These are phyloP conservation scores for Drosophila histrio DNA, from an alignment of 2,888 invertebrate species.

Conservation along the genomic window DNA sequence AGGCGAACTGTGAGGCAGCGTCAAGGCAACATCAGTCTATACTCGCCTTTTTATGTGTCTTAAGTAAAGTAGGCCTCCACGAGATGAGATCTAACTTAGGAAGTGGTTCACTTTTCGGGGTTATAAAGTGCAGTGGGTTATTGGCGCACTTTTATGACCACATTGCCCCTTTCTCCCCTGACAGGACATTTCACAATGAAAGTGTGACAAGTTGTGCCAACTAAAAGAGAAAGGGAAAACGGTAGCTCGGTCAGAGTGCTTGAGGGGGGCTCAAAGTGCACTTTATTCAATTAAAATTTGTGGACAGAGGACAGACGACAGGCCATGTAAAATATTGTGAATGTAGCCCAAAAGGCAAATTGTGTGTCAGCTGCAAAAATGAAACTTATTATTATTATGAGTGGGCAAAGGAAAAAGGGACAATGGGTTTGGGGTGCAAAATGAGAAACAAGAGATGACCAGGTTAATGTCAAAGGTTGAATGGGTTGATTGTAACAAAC, in stretches of 20 bases:
- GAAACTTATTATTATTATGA: slow-evolving; percentile 74
- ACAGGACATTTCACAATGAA: slow-evolving; percentile 63
- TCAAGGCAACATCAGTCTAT: slow-evolving; percentile 13
- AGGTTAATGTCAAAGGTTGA: slow-evolving; percentile 40
- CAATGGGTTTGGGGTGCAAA: not conserved
- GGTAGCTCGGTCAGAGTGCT: not conserved
- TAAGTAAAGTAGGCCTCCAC: slow-evolving; percentile 46
- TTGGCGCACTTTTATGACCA: slow-evolving; percentile 73
- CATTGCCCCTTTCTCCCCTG: not conserved
- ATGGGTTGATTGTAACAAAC: slow-evolving; percentile 3
- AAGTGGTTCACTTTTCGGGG: slow-evolving; percentile 12
- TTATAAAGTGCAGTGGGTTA: slow-evolving; percentile 73
- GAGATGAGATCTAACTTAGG: slow-evolving; percentile 20
- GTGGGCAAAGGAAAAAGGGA: not conserved
- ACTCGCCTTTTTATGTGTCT: slow-evolving; percentile 50
- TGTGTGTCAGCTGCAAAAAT: slow-evolving; percentile 61
- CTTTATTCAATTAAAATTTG: slow-evolving; percentile 74
- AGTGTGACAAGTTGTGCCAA: slow-evolving; percentile 68
- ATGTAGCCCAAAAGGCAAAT: slow-evolving; percentile 69
- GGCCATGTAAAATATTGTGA: slow-evolving; percentile 38
- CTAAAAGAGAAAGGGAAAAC: not conserved
- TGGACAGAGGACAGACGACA: slow-evolving; percentile 24
- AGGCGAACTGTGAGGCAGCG: too few relatives aligned
- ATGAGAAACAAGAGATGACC: slow-evolving; percentile 12
- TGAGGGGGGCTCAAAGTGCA: slow-evolving; percentile 58